Percentiles rank a stretch among this genome's conserved stretches.
phyloP scores from a whole-genome alignment of 2,797 vertebrate genomes.

The Tokudaia tokunoshimensis region DNA sequence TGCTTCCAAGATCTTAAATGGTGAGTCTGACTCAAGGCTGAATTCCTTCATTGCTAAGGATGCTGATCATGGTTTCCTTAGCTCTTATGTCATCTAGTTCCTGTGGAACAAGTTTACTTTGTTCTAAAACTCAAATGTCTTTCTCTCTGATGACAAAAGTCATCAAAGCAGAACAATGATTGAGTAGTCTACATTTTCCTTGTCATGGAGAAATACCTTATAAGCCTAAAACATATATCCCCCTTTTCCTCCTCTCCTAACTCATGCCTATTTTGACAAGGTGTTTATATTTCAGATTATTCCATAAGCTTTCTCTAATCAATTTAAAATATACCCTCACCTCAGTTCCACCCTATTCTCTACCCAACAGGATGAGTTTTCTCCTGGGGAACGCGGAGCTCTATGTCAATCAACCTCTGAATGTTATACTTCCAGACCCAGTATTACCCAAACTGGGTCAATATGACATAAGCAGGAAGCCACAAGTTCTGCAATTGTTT shows the following conservation, averaged over 20 bases:
- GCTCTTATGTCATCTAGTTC: slow-evolving; percentile 3
- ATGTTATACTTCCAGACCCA: neutral
- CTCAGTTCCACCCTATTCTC: neutral
- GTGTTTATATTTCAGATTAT: neutral
- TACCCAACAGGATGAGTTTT: neutral
- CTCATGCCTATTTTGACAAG: neutral
- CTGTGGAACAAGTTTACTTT: slow-evolving; percentile 12
- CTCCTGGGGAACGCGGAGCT: neutral
- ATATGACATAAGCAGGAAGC: slow-evolving; percentile 58
- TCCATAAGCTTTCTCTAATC: neutral
- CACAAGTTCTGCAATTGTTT: slow-evolving; percentile 42
- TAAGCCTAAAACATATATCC: neutral
- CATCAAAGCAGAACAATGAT: slow-evolving; percentile 7
- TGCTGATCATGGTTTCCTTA: neutral
- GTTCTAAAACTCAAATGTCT: neutral
- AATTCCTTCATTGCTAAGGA: neutral
- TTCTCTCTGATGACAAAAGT: slow-evolving; percentile 14
- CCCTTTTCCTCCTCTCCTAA: neutral
- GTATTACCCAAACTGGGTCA: neutral
- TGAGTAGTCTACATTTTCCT: neutral
- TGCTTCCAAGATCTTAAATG: neutral
- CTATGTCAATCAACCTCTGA: neutral
- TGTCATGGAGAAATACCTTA: neutral
- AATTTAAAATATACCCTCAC: neutral
- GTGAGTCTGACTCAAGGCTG: slow-evolving; percentile 1